Conservation (phyloP, 2,113 vertebrate genomes). For the Morone saxatilis region DNA sequence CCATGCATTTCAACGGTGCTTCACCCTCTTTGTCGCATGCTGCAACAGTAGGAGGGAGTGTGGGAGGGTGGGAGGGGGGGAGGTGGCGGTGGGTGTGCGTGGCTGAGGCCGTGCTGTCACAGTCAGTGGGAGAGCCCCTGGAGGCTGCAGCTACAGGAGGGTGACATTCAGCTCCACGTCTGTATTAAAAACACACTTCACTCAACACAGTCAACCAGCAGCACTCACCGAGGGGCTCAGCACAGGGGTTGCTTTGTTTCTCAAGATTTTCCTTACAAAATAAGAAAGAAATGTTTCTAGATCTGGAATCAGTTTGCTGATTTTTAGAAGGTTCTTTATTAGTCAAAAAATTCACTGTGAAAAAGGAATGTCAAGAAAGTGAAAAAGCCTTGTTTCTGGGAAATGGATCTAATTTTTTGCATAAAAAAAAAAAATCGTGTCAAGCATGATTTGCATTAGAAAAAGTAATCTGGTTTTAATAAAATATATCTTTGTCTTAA, state of each 20-base stretch:
- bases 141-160: conserved; percentile 47
- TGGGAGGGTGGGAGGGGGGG: neutral
- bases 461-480: too few species aligned
- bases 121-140: conserved; percentile 34
- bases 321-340: neutral
- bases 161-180: conserved; percentile 62
- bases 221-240: conserved; percentile 8
- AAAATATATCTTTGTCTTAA: too few species aligned
- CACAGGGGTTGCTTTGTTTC: neutral
- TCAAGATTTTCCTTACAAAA: neutral
- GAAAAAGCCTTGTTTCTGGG: too few species aligned
- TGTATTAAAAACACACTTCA: conserved; percentile 43
- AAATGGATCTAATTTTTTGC: too few species aligned
- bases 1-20: too few species aligned
- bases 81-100: neutral
- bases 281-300: too few species aligned
- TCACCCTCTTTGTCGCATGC: too few species aligned
- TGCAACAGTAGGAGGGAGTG: too few species aligned
- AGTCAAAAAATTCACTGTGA: neutral
- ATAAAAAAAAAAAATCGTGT: too few species aligned
- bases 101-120: conserved; percentile 35
- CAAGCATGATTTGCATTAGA: too few species aligned
- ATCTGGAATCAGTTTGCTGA: neutral
- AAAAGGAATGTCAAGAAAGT: too few species aligned
- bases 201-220: conserved; percentile 32